A percentile compares a stretch with the other conserved stretches of the same genome.
These are phyloP conservation scores for Struthio camelus DNA, from an alignment of 2,113 vertebrate genomes.

Conservation along the genomic window DNA sequence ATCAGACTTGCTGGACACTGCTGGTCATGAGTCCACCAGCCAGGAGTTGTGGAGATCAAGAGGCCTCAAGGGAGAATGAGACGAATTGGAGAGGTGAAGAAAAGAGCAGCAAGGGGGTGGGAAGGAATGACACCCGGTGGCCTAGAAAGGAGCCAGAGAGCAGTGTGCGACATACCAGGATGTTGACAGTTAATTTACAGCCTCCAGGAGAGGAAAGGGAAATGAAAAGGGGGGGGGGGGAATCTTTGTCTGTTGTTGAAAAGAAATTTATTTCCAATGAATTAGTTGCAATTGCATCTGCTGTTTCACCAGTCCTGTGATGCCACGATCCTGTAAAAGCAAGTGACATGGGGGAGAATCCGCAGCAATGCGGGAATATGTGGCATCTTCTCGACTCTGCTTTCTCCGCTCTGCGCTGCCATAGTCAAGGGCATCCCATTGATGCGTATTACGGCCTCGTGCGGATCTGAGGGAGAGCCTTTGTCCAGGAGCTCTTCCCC, in stretches of 20 bases:
- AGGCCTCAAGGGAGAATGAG: not conserved
- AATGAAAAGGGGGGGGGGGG: not conserved
- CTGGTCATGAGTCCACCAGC: not conserved
- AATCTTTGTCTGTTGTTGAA: not conserved
- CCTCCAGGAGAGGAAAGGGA: not conserved
- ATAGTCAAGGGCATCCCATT: not conserved
- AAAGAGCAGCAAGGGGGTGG: not conserved
- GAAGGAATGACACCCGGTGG: not conserved
- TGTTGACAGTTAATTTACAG: slow-evolving; percentile 38
- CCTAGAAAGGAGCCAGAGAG: slow-evolving; percentile 42
- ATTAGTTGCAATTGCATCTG: not conserved
- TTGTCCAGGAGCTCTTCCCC: not conserved
- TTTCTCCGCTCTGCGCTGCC: not conserved
- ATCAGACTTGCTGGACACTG: not conserved
- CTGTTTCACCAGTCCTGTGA: not conserved
- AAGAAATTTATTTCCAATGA: not conserved
- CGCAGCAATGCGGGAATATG: not conserved
- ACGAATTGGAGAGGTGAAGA: not conserved
- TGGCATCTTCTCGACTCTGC: not conserved
- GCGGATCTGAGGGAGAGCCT: not conserved
- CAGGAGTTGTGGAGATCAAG: not conserved
- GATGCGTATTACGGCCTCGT: fast-evolving
- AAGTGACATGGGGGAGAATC: not conserved
- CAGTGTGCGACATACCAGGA: not conserved
- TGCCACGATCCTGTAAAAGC: not conserved